phyloP scores from a whole-genome alignment of 2,888 invertebrate genomes.

The Synanthedon formicaeformis region DNA sequence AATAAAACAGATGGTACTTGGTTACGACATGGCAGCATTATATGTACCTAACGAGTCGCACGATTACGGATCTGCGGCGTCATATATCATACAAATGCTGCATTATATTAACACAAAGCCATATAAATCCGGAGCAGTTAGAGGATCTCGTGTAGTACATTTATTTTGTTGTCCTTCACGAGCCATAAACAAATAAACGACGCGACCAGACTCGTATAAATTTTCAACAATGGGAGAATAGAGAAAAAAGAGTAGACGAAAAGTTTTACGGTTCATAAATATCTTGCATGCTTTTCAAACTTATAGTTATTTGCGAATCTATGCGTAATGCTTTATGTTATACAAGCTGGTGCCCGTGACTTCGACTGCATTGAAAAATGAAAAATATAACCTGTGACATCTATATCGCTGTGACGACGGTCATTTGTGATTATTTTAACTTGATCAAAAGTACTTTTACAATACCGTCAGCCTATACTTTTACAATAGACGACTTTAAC shows the following conservation, averaged over 20 bases:
- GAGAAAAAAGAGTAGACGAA: conserved; percentile 15
- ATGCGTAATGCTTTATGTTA: background rate
- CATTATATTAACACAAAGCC: background rate
- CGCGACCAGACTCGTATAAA: conserved; percentile 22
- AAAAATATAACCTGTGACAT: too few relatives aligned
- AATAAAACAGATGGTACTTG: too few relatives aligned
- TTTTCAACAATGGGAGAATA: conserved; percentile 16
- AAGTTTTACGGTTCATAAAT: conserved; percentile 17
- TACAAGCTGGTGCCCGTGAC: too few relatives aligned
- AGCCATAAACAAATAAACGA: conserved; percentile 26
- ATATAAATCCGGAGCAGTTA: background rate
- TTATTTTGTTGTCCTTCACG: conserved; percentile 7
- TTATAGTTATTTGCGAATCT: too few relatives aligned
- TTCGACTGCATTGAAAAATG: too few relatives aligned
- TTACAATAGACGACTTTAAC: too few relatives aligned
- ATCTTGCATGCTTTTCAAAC: too few relatives aligned
- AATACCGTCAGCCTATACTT: too few relatives aligned
- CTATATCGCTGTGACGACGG: too few relatives aligned
- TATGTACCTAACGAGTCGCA: background rate
- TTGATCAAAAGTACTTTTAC: too few relatives aligned
- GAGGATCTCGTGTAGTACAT: conserved; percentile 2
- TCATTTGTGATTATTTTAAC: too few relatives aligned
- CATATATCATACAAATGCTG: background rate
- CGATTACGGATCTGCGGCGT: background rate
- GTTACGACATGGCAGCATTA: too few relatives aligned